Evolutionary conservation across 2,888 invertebrate genomes (phyloP), one percentile per base, ranked within the genome.

Genomic region (Pelosia muscerda): DNA sequence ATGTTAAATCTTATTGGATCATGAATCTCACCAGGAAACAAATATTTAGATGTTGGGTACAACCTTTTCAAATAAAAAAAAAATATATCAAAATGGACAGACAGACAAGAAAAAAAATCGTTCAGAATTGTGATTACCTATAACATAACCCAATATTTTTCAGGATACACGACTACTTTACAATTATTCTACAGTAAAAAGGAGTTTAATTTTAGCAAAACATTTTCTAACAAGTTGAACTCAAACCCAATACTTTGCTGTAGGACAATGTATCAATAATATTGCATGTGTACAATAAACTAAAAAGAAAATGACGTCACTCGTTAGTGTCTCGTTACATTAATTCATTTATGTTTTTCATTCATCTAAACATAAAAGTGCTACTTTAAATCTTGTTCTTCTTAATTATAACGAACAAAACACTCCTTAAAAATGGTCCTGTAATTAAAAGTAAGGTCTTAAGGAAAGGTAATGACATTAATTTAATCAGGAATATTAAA

Each of bases 401-500:
- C 10, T 42, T 34, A 56, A 66, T 72, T 71, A 66, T 54, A 3
- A 54, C 22, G 55, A 59, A 38, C 59, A 69, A 65, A 73, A 61
- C 63, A 62, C 61, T 61, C 34, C 25, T 61, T 2, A 65, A 75
- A 68, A 73, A 63, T 74, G 53, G 25, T 62, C 55, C 66, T 38
- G 59, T 72, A 77, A 80, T 77, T 80, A 77, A 73, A 78, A 69
- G 57, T 69, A 61, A 71, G 38, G 67, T 70, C 68, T 69, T 66
- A 67, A 71, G 60, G 63, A 26, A 34, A 65, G 65, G 65, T 57
- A 61, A 63, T 75, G 66, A 66, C 73, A 65, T 66, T 77, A 80
- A 78, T 80, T 77, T 75, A 78, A 78, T 77, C 75, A 75, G 68
- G 61, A 80, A 78, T 73, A 78, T 80, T 78, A 77, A 78, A 78